Conservation (phyloP, 2,113 vertebrate genomes). For the Laticauda colubrina region DNA sequence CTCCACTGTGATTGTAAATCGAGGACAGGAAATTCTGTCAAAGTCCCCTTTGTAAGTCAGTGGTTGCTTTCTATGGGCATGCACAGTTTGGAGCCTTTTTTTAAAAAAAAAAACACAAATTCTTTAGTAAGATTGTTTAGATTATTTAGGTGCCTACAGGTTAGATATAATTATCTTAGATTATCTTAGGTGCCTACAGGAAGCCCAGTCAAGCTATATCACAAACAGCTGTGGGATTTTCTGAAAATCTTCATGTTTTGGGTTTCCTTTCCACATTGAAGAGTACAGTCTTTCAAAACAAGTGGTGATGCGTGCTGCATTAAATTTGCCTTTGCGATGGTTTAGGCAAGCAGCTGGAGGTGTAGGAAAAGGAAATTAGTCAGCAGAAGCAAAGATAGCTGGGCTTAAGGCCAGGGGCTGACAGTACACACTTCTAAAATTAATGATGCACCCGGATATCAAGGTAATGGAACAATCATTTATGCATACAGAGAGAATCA, state of each 20-base stretch:
- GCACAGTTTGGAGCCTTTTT: not conserved
- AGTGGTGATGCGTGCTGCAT: not conserved
- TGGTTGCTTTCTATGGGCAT: not conserved
- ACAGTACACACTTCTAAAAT: constrained; percentile 34
- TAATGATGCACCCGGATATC: constrained; percentile 29
- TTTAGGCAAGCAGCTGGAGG: constrained; percentile 32
- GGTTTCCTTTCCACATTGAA: not conserved
- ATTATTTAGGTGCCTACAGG: not conserved
- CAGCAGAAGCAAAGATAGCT: constrained; percentile 39
- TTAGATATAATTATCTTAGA: no score
- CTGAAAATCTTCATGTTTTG: not conserved
- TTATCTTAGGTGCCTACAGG: not conserved
- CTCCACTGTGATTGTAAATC: not conserved
- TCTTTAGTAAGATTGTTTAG: not conserved
- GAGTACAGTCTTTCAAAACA: constrained; percentile 5
- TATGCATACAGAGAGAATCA: constrained; percentile 13
- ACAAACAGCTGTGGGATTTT: accelerated
- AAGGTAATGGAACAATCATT: constrained; percentile 23
- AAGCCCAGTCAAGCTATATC: not conserved
- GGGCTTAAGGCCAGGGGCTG: constrained; percentile 27
- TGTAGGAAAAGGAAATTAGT: constrained; percentile 44
- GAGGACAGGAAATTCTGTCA: not conserved
- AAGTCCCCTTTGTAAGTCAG: not conserved
- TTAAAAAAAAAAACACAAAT: not conserved
- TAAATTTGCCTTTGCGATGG: not conserved